A percentile compares a stretch with the other conserved stretches of the same genome.
These are phyloP conservation scores for Coleophora deauratella DNA, from an alignment of 2,888 invertebrate species.

Conservation along the genomic window DNA sequence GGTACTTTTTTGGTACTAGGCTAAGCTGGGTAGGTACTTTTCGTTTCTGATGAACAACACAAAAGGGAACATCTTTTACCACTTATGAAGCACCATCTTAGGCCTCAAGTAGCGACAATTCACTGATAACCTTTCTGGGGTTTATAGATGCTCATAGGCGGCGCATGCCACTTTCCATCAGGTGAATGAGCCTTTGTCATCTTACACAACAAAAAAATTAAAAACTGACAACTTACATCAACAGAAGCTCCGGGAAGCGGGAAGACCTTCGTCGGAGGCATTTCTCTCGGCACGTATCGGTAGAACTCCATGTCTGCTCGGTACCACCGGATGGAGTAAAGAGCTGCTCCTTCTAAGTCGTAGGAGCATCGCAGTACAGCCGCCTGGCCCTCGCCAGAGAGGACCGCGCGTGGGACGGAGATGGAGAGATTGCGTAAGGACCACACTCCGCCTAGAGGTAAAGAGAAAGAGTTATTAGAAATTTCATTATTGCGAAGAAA, in stretches of 20 bases:
- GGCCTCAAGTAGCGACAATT: too few relatives aligned
- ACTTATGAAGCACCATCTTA: too few relatives aligned
- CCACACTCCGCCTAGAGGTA: constrained; percentile 57
- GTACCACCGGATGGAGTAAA: constrained; percentile 82
- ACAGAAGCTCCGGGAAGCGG: constrained; percentile 79
- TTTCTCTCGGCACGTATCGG: constrained; percentile 81
- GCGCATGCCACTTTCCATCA: too few relatives aligned
- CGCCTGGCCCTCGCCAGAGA: constrained; percentile 65
- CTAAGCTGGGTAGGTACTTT: too few relatives aligned
- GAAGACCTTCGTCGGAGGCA: constrained; percentile 80
- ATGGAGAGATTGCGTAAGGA: constrained; percentile 61
- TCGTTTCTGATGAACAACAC: too few relatives aligned
- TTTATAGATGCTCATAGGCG: too few relatives aligned
- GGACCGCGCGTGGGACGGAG: constrained; percentile 71
- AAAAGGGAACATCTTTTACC: too few relatives aligned
- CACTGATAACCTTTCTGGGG: too few relatives aligned
- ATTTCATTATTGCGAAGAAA: neutral
- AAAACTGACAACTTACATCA: constrained; percentile 84
- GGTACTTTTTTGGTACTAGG: too few relatives aligned
- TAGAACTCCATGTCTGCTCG: constrained; percentile 83
- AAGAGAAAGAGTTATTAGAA: constrained; percentile 1
- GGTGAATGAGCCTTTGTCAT: too few relatives aligned
- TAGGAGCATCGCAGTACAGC: constrained; percentile 73
- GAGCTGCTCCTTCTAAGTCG: constrained; percentile 75
- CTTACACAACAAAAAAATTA: too few relatives aligned